Evolutionary conservation across 2,888 invertebrate species (phyloP), one percentile per base, ranked within the genome.

Genomic region (Bombylius discolor): DNA sequence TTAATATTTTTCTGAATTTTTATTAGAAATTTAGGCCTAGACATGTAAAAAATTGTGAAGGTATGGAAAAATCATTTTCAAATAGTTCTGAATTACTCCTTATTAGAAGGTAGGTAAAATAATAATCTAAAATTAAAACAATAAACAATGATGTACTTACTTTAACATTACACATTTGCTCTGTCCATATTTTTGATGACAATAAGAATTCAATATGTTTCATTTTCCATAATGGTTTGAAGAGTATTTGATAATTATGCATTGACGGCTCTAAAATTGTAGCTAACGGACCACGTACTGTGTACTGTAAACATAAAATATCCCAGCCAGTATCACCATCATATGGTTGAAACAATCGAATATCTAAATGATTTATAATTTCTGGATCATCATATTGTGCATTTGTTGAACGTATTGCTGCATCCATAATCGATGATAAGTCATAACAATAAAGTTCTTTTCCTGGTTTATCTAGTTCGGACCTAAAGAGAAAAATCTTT

Each of bases 321-420:
- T 74, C 74, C 73, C 73, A 73, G 7, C 73, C 73, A 45, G 67
- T 67, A 46, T 74, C 73, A 8, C 71, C 73, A 7, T 68, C 66
- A 58, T 66, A 71, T 4, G 72, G 66, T 6, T 67, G 60, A 61
- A 85, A 72, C 32, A 90, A 76, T 64, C 87, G 81, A 54, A 95
- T 90, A 73, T 94, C 93, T 42, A 98, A 76, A 23, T 95, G 78
- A 64, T 87, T 84, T 13, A 96, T 78, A 52, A 96, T 90, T 70
- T 96, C 95, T 45, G 85, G 83, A 68, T 93, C 91, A 69, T 96
- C 95, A 72, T 84, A 91, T 75, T 95, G 94, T 13, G 95, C 92
- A 75, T 94, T 95, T 13, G 96, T 97, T 36, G 89, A 89, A 63
- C 94, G 81, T 65, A 92, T 82, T 9, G 92, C 90, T 36, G 87